Percentiles rank a stretch among this genome's conserved stretches.
phyloP scores from a whole-genome alignment of 2,797 vertebrate genomes.

The Karalla daura region DNA sequence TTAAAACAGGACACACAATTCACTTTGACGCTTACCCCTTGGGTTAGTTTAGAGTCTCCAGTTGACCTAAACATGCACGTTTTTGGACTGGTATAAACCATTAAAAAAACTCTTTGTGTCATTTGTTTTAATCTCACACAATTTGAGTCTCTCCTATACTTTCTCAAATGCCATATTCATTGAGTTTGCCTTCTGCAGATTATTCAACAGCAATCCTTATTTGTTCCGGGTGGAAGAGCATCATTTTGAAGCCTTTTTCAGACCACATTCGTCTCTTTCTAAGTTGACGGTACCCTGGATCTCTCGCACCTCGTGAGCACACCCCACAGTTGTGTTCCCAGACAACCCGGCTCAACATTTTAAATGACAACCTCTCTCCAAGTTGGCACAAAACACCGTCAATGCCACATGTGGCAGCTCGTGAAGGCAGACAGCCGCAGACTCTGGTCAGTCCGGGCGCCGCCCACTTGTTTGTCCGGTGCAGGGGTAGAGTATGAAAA shows the following conservation, averaged over 20 bases:
- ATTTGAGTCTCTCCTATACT: too few relatives aligned
- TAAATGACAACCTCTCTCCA: slow-evolving; percentile 7
- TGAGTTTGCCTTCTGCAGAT: not conserved
- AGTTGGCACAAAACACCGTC: slow-evolving; percentile 3
- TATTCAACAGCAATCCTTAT: not conserved
- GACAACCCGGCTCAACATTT: slow-evolving; percentile 10
- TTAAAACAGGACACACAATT: too few relatives aligned
- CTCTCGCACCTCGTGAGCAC: not conserved
- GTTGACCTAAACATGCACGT: too few relatives aligned
- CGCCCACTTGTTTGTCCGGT: slow-evolving; percentile 35
- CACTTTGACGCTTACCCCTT: too few relatives aligned
- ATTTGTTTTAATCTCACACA: too few relatives aligned
- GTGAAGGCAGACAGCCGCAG: slow-evolving; percentile 49
- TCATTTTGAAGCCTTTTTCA: not conserved
- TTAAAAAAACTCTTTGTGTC: too few relatives aligned
- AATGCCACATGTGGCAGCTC: slow-evolving; percentile 7
- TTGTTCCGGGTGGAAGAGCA: not conserved
- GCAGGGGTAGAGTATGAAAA: slow-evolving; percentile 29
- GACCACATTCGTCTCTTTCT: not conserved
- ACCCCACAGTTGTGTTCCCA: not conserved
- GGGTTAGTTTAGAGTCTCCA: too few relatives aligned
- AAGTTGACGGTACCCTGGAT: not conserved
- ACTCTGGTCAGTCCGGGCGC: slow-evolving; percentile 6
- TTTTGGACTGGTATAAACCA: too few relatives aligned
- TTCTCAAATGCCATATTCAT: too few relatives aligned